A percentile compares a stretch with the other conserved stretches of the same genome.
These are phyloP conservation scores for Dioctria linearis DNA, from an alignment of 2,888 invertebrate genomes.

Conservation along the genomic window DNA sequence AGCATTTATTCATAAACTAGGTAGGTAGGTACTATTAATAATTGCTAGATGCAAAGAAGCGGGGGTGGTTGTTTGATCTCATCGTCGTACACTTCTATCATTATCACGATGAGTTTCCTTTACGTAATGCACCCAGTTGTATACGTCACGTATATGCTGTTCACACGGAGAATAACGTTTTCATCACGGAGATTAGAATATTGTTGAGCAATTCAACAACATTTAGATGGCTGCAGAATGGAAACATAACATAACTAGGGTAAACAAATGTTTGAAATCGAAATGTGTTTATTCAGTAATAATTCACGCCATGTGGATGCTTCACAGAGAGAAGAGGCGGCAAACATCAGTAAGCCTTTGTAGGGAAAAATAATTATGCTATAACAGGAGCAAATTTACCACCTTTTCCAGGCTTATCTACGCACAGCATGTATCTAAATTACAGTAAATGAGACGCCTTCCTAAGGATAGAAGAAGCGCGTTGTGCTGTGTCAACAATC, in stretches of 20 bases:
- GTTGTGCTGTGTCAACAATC: slow-evolving; percentile 2
- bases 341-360: neutral
- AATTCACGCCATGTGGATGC: no score
- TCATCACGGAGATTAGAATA: neutral
- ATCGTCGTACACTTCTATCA: neutral
- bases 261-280: neutral
- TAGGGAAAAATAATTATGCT: slow-evolving; percentile 1
- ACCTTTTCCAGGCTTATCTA: slow-evolving; percentile 7
- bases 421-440: slow-evolving; percentile 6
- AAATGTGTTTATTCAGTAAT: neutral
- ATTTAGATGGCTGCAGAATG: neutral
- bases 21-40: no score
- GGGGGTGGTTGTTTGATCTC: no score
- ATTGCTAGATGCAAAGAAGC: no score
- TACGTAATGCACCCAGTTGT: neutral
- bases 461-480: neutral
- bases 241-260: neutral
- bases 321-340: neutral
- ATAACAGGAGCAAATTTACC: neutral
- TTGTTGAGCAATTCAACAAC: neutral
- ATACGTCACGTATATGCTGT: neutral
- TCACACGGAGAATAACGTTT: neutral
- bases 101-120: neutral
- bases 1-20: no score
- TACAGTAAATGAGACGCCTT: neutral